Conservation (phyloP, 2,113 vertebrate genomes). For the Saguinus midas region DNA sequence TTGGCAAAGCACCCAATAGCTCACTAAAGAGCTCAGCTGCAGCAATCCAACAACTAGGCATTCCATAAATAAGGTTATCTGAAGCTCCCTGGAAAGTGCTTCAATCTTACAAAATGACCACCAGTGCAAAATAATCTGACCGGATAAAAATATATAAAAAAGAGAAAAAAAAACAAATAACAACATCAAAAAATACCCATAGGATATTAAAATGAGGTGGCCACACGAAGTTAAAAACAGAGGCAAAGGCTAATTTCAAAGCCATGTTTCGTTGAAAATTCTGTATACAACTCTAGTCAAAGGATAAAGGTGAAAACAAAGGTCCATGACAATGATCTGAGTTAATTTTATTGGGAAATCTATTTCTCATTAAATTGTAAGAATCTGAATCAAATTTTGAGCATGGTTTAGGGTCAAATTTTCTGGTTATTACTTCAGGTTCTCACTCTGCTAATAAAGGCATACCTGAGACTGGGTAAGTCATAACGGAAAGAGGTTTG, state of each 20-base stretch:
- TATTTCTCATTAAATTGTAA: neutral
- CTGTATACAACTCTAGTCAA: neutral
- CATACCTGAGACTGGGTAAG: too few species aligned
- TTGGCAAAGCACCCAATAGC: neutral
- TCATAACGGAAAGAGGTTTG: too few species aligned
- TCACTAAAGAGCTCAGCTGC: neutral
- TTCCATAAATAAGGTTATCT: neutral
- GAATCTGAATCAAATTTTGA: neutral
- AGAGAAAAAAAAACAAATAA: neutral
- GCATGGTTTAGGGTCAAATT: neutral
- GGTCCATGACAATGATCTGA: neutral
- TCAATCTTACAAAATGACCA: neutral
- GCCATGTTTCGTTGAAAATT: neutral
- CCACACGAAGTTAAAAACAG: neutral
- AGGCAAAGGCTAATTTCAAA: neutral
- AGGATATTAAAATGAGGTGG: neutral
- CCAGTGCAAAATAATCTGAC: neutral
- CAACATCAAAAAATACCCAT: neutral
- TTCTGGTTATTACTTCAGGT: neutral
- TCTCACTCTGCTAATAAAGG: too few species aligned
- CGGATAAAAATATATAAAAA: slow-evolving; percentile 21
- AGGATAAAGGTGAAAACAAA: neutral
- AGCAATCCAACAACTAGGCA: neutral
- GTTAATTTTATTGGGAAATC: neutral
- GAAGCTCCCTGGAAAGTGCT: neutral